Evolutionary conservation across 1,140 invertebrate species (phyloP).

Genomic region (Globodera rostochiensis): DNA sequence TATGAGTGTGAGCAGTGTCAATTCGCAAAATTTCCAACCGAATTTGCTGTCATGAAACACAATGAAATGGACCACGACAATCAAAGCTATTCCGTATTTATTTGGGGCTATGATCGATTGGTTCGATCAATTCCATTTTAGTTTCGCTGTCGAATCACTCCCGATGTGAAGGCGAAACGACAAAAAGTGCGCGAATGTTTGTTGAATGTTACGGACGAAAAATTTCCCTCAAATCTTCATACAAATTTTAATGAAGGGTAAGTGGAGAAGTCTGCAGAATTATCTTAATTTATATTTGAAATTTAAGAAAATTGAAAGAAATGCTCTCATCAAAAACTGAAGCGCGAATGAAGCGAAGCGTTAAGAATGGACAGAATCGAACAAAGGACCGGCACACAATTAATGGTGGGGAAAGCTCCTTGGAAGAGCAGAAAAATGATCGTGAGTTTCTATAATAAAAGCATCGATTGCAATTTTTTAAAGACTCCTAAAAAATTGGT

Average conservation of each 20-base stretch:
- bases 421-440: too few relatives aligned
- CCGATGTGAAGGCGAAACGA: conserved; percentile 24
- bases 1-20: conserved; percentile 52
- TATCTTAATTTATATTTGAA: too few relatives aligned
- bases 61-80: conserved; percentile 37
- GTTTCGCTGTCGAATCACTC: conserved; percentile 33
- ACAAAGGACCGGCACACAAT: too few relatives aligned
- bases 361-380: too few relatives aligned
- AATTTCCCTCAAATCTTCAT: not conserved
- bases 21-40: conserved; percentile 50
- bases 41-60: conserved; percentile 40
- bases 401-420: too few relatives aligned
- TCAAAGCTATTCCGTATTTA: conserved; percentile 19
- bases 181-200: conserved; percentile 24
- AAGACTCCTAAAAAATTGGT: too few relatives aligned
- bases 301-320: too few relatives aligned
- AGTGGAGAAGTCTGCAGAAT: too few relatives aligned
- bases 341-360: too few relatives aligned
- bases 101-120: not conserved
- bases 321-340: too few relatives aligned
- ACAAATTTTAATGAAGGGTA: not conserved
- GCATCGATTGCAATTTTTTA: too few relatives aligned
- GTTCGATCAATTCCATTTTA: conserved; percentile 6
- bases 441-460: too few relatives aligned
- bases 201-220: not conserved